These are phyloP conservation scores for Oscheius myriophilus DNA, from an alignment of 2,888 invertebrate genomes.

Conservation along the genomic window DNA sequence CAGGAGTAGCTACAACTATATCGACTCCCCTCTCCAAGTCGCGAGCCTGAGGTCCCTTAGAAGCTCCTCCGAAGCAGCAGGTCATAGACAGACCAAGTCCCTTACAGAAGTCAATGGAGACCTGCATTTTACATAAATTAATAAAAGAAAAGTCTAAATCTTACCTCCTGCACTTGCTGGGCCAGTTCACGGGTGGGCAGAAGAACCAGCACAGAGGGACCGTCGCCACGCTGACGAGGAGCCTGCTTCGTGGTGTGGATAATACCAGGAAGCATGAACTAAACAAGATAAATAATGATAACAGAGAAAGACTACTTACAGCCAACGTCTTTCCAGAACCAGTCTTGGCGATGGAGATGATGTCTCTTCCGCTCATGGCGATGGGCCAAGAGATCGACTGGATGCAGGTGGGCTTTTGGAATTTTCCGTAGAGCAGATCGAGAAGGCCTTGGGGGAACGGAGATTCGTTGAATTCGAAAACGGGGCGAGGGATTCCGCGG, in stretches of 20 bases:
- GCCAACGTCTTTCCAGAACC: conserved; percentile 89
- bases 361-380: conserved; percentile 86
- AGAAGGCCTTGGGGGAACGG: conserved; percentile 76
- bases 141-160: neutral
- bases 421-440: conserved; percentile 58
- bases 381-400: conserved; percentile 88
- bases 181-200: conserved; percentile 75
- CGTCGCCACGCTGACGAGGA: conserved; percentile 85
- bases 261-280: conserved; percentile 83
- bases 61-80: conserved; percentile 97
- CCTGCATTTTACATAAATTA: neutral
- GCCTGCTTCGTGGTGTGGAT: conserved; percentile 93
- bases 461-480: conserved; percentile 88
- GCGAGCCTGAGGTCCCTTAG: conserved; percentile 84
- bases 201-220: conserved; percentile 79
- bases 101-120: conserved; percentile 85
- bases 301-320: conserved; percentile 71
- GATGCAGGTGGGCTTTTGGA: conserved; percentile 69
- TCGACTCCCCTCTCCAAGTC: conserved; percentile 74
- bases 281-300: conserved; percentile 45
- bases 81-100: conserved; percentile 85
- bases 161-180: conserved; percentile 81
- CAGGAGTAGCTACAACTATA: conserved; percentile 75
- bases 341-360: conserved; percentile 90
- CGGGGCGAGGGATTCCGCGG: conserved; percentile 84